Conservation (phyloP, 2,113 vertebrate genomes). For the Coptodon bakossiorum region DNA sequence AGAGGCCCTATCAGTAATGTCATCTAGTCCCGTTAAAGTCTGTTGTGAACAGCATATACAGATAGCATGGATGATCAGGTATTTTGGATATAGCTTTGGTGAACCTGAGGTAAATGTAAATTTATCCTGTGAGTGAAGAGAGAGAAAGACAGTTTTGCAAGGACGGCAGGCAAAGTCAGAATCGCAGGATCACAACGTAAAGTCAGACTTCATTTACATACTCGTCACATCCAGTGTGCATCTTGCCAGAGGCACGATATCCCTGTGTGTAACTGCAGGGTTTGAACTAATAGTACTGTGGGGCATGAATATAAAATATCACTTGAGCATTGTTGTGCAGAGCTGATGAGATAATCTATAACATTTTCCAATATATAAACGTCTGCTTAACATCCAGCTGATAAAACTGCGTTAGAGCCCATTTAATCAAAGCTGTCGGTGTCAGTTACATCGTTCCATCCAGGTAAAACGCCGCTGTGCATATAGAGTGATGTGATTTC, state of each 20-base stretch:
- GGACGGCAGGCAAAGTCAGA: conserved; percentile 24
- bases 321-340: background rate
- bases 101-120: background rate
- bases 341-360: background rate
- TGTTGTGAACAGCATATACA: background rate
- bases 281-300: background rate
- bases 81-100: background rate
- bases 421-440: background rate
- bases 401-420: background rate
- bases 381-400: background rate
- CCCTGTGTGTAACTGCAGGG: background rate
- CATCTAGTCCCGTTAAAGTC: background rate
- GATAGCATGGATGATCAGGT: background rate
- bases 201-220: conserved; percentile 25
- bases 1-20: background rate
- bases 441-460: background rate
- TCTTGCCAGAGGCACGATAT: conserved; percentile 2
- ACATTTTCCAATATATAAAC: background rate
- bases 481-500: background rate
- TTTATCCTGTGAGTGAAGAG: background rate
- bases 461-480: background rate
- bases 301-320: background rate
- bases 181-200: background rate
- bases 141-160: background rate
- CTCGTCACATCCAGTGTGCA: conserved; percentile 6